These are phyloP conservation scores for Napeogenes inachia DNA, from an alignment of 2,888 invertebrate species.

Conservation along the genomic window DNA sequence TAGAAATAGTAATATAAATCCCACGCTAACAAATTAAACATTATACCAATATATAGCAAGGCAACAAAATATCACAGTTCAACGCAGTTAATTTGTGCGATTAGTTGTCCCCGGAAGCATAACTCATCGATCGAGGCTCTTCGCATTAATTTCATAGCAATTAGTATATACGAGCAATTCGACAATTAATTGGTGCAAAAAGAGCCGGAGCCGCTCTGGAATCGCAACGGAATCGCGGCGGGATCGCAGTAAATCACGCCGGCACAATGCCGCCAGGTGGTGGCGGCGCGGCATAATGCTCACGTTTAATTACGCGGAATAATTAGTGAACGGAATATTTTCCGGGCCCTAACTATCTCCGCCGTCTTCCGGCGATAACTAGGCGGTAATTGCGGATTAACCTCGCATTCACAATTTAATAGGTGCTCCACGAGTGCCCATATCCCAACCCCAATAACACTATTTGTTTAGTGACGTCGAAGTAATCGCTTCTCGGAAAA, in stretches of 20 bases:
- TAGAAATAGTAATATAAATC: not conserved
- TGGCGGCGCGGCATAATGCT: constrained; percentile 74
- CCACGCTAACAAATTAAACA: not conserved
- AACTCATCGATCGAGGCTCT: constrained; percentile 46
- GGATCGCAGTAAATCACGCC: constrained; percentile 74
- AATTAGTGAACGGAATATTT: constrained; percentile 78
- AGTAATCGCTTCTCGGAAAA: constrained; percentile 59
- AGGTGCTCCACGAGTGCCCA: constrained; percentile 60
- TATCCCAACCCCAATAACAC: constrained; percentile 58
- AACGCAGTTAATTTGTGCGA: constrained; percentile 22
- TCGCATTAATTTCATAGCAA: constrained; percentile 70
- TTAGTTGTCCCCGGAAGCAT: constrained; percentile 34
- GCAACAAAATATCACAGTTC: constrained; percentile 22
- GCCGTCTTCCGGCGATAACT: constrained; percentile 76
- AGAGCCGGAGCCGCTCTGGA: constrained; percentile 64
- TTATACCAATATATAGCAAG: constrained; percentile 1
- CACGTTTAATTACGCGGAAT: constrained; percentile 78
- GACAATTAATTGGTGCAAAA: constrained; percentile 76
- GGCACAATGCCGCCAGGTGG: constrained; percentile 76
- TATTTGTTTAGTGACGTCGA: constrained; percentile 67
- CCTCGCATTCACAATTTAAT: constrained; percentile 75
- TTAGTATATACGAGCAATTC: constrained; percentile 73
- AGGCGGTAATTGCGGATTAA: constrained; percentile 77
- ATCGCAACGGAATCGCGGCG: constrained; percentile 66
- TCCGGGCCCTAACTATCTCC: constrained; percentile 77